Conservation (phyloP, 1,140 invertebrate species). For the Papilio glaucus region DNA sequence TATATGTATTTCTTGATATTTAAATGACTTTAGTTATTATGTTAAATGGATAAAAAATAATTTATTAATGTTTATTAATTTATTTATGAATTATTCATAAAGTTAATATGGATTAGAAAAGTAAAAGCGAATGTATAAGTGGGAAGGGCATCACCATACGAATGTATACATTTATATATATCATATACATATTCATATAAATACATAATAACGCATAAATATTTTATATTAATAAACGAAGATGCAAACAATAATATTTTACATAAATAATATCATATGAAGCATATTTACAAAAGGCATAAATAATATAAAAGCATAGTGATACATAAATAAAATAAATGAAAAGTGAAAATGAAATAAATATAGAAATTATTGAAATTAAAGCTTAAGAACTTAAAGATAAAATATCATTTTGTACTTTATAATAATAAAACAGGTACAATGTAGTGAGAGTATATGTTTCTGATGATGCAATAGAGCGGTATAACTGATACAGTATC, state of each 20-base stretch:
- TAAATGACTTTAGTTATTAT: conserved; percentile 43
- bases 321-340: not conserved
- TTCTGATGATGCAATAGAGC: conserved; percentile 52
- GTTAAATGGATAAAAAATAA: conserved; percentile 38
- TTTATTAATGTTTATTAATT: conserved; percentile 16
- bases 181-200: conserved; percentile 43
- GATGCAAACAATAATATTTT: conserved; percentile 69
- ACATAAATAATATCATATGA: conserved; percentile 69
- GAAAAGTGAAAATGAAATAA: not conserved
- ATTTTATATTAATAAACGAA: conserved; percentile 52
- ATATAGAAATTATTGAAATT: conserved; percentile 45
- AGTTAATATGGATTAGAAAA: conserved; percentile 31
- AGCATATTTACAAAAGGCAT: conserved; percentile 77
- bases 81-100: conserved; percentile 22
- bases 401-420: conserved; percentile 67
- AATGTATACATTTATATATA: conserved; percentile 41
- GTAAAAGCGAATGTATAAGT: conserved; percentile 39
- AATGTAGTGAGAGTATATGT: conserved; percentile 51
- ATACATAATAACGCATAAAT: conserved; percentile 45
- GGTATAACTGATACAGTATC: conserved; percentile 38
- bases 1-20: conserved; percentile 41
- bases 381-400: conserved; percentile 65
- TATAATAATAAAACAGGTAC: conserved; percentile 72
- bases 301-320: conserved; percentile 42
- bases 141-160: conserved; percentile 53